Percentiles rank a stretch among this genome's conserved stretches.
Conservation (phyloP, 2,888 invertebrate species). For the Seira sanloemensis region DNA sequence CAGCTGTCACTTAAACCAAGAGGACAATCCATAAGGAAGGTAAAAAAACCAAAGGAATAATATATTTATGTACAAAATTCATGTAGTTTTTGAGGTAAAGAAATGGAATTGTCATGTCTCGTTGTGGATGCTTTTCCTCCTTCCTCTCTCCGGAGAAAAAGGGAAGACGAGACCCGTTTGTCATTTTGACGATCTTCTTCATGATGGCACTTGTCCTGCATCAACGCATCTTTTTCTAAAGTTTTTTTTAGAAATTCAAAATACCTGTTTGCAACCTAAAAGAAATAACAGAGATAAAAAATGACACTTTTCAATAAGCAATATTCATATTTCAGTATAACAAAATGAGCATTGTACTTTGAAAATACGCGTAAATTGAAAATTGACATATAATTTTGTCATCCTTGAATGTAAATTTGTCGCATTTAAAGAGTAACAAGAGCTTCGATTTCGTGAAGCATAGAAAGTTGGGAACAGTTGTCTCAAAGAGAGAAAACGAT, state of each 20-base stretch:
- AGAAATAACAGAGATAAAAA: slow-evolving; percentile 16
- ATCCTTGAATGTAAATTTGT: background rate
- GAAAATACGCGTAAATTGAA: background rate
- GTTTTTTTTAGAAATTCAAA: background rate
- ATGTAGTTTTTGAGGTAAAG: slow-evolving; percentile 11
- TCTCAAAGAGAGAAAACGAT: too few relatives aligned
- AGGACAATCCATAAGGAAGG: slow-evolving; percentile 13
- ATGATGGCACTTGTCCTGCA: slow-evolving; percentile 20
- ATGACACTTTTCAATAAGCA: slow-evolving; percentile 7
- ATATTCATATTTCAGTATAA: background rate
- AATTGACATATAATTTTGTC: background rate
- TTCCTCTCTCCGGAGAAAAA: slow-evolving; percentile 23
- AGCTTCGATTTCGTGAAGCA: too few relatives aligned
- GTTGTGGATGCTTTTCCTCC: slow-evolving; percentile 38
- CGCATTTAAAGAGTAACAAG: background rate
- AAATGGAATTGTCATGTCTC: slow-evolving; percentile 40
- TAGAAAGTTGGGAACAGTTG: too few relatives aligned
- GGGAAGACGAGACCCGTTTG: slow-evolving; percentile 39
- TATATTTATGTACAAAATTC: slow-evolving; percentile 7
- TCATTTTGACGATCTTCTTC: slow-evolving; percentile 37
- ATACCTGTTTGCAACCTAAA: background rate
- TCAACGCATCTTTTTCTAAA: background rate
- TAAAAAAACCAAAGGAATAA: background rate
- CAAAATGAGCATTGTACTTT: background rate
- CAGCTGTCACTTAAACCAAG: slow-evolving; percentile 43